Conservation (phyloP, 2,888 invertebrate species). For the Atethmia centrago region DNA sequence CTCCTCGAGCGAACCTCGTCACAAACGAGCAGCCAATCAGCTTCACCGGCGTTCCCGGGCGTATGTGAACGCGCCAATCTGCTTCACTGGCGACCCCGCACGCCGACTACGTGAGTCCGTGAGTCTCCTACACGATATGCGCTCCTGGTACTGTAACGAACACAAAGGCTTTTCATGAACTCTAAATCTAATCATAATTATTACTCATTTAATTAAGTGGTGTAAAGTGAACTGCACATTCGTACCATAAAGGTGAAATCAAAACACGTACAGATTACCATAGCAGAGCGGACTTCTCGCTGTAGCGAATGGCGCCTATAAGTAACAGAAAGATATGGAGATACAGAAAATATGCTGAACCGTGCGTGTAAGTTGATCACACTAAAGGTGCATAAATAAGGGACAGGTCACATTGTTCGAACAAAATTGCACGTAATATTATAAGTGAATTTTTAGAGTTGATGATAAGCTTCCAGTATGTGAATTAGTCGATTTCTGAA, state of each 20-base stretch:
- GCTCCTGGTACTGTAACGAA: constrained; percentile 64
- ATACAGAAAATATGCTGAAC: neutral
- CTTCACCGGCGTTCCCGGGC: constrained; percentile 92
- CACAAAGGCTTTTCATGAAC: constrained; percentile 16
- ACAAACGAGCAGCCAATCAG: constrained; percentile 95
- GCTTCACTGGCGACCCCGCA: constrained; percentile 90
- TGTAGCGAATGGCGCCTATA: neutral
- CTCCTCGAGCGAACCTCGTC: constrained; percentile 94
- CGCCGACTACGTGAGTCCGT: constrained; percentile 51
- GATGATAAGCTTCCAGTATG: constrained; percentile 13
- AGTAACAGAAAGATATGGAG: neutral
- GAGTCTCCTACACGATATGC: constrained; percentile 60
- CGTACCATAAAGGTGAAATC: neutral
- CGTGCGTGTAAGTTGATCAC: neutral
- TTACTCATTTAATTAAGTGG: neutral
- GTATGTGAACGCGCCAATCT: constrained; percentile 91
- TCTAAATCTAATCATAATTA: constrained; percentile 15
- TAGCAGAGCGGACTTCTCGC: neutral
- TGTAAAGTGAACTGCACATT: neutral
- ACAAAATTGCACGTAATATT: constrained; percentile 4
- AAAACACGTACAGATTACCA: neutral
- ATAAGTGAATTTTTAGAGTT: constrained; percentile 4
- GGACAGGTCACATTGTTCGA: neutral
- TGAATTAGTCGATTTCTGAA: constrained; percentile 20
- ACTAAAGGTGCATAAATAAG: neutral